Conservation (phyloP, 2,888 invertebrate genomes). For the Ceriagrion tenellum region DNA sequence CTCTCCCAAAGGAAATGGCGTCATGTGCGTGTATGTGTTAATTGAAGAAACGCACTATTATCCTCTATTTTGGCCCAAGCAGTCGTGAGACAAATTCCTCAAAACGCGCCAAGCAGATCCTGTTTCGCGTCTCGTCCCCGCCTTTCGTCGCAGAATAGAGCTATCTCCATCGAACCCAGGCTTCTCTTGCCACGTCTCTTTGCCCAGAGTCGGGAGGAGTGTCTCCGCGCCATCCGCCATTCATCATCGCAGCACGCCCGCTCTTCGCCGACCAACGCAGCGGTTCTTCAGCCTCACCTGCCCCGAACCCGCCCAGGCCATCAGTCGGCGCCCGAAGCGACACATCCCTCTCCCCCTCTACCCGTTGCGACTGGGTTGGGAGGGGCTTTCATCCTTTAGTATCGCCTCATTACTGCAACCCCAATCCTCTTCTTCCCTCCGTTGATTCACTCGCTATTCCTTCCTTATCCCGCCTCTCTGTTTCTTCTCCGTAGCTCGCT, state of each 20-base stretch:
- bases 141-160: background rate
- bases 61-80: no score
- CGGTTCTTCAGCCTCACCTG: background rate
- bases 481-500: background rate
- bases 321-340: background rate
- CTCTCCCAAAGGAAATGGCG: no score
- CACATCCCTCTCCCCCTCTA: background rate
- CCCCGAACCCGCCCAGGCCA: background rate
- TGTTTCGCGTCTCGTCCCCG: background rate
- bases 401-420: constrained; percentile 16
- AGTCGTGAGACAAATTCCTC: background rate
- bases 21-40: no score
- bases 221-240: background rate
- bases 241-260: background rate
- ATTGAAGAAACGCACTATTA: no score
- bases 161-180: no score
- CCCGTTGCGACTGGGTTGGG: background rate
- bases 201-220: background rate
- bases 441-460: background rate
- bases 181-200: background rate
- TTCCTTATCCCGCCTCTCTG: background rate
- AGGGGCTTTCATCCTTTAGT: background rate
- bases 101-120: background rate
- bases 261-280: background rate
- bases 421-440: background rate